These are phyloP conservation scores for Tyrannus savana DNA, from an alignment of 2,113 vertebrate genomes.

Conservation along the genomic window DNA sequence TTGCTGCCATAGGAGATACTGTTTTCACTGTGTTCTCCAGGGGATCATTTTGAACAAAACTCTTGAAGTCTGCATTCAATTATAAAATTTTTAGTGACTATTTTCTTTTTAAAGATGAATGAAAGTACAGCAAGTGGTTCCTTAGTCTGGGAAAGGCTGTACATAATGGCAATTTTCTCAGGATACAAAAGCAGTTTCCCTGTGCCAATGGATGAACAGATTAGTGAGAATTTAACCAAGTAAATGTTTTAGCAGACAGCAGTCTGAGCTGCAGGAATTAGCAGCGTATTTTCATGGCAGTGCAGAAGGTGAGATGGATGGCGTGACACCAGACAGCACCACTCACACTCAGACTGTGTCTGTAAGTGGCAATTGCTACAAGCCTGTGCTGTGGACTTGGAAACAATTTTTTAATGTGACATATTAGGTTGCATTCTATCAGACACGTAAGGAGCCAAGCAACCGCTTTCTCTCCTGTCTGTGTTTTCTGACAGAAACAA, in stretches of 20 bases:
- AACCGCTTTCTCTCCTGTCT: background rate
- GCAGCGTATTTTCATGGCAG: background rate
- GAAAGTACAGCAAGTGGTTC: background rate
- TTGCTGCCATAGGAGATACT: background rate
- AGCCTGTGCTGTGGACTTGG: background rate
- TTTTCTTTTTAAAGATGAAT: background rate
- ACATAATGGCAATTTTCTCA: background rate
- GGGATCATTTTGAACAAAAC: background rate
- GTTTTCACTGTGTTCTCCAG: background rate
- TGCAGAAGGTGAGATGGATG: background rate
- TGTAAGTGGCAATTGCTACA: background rate
- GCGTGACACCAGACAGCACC: background rate
- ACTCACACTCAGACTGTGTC: background rate
- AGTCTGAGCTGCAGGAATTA: background rate
- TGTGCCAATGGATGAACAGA: background rate
- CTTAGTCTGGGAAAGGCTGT: background rate
- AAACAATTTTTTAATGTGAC: background rate
- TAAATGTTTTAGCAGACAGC: background rate
- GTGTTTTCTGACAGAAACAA: background rate
- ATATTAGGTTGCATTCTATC: background rate
- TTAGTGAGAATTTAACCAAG: background rate
- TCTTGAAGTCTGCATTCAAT: background rate
- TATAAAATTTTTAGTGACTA: background rate
- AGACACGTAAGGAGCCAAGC: background rate
- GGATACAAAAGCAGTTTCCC: background rate